A percentile compares a stretch with the other conserved stretches of the same genome.
phyloP scores from a whole-genome alignment of 2,888 invertebrate genomes.

The Sinotaia quadrata region DNA sequence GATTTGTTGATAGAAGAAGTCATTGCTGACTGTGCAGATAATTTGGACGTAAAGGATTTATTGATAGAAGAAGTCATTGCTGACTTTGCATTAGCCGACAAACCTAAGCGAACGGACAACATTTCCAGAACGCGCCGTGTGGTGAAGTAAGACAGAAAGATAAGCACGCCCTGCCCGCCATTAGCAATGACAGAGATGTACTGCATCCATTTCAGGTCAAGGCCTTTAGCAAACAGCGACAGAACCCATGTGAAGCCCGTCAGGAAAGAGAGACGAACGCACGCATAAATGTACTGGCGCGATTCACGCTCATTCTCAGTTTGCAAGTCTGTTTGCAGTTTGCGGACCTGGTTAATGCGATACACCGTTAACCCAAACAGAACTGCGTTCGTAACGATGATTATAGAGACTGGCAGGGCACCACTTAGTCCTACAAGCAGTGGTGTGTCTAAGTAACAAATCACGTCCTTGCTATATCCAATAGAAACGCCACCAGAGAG shows the following conservation, averaged over 20 bases:
- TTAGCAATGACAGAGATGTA: slow-evolving; percentile 46
- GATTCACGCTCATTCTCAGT: neutral
- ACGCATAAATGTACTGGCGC: slow-evolving; percentile 39
- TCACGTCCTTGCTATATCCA: slow-evolving; percentile 16
- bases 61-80: no score
- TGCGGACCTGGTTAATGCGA: slow-evolving; percentile 12
- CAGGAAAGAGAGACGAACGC: slow-evolving; percentile 48
- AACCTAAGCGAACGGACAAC: slow-evolving; percentile 1
- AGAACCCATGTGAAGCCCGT: slow-evolving; percentile 55
- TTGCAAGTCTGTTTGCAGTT: neutral
- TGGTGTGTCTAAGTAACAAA: slow-evolving; percentile 18
- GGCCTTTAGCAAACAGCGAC: slow-evolving; percentile 47
- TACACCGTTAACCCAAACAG: slow-evolving; percentile 1
- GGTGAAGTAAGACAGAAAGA: slow-evolving; percentile 48
- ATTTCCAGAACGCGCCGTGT: slow-evolving; percentile 40
- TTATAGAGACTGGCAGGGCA: slow-evolving; percentile 12
- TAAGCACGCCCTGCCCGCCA: slow-evolving; percentile 50
- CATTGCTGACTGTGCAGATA: no score
- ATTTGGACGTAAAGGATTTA: no score
- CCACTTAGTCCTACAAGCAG: slow-evolving; percentile 14
- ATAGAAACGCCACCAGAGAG: slow-evolving; percentile 6
- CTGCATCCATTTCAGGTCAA: slow-evolving; percentile 41
- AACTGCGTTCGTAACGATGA: neutral
- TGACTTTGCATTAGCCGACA: no score
- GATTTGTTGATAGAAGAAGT: no score